These are phyloP conservation scores for Antedon mediterranea DNA, from an alignment of 53 echinoderm and acorn worm genomes.

Conservation along the genomic window DNA sequence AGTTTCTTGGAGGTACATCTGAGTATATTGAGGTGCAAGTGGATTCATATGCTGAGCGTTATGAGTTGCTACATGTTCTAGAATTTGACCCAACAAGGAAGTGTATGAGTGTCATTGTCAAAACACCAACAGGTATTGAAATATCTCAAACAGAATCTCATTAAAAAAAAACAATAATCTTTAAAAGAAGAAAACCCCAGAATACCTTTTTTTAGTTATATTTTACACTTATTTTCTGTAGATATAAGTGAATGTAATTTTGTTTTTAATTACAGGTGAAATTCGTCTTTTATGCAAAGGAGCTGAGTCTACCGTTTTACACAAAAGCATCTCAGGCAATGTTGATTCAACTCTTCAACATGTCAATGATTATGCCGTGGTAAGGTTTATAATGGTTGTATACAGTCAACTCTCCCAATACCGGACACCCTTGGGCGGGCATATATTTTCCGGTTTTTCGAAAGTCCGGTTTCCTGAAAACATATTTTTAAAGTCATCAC, in stretches of 20 bases:
- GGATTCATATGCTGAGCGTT: constrained; percentile 33
- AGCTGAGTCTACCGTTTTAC: constrained; percentile 80
- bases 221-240: no score
- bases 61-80: constrained; percentile 68
- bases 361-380: constrained; percentile 85
- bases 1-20: constrained; percentile 50
- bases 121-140: constrained; percentile 59
- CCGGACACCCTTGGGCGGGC: no score
- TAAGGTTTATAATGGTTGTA: constrained; percentile 12
- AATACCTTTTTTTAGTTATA: no score
- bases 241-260: background rate
- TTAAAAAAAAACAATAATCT: no score
- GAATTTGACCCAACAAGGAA: constrained; percentile 98
- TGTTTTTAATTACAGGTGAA: constrained; percentile 16
- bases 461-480: no score
- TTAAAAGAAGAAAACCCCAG: no score
- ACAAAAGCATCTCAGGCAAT: constrained; percentile 54
- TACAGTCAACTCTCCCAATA: no score
- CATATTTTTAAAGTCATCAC: no score
- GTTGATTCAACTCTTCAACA: constrained; percentile 53
- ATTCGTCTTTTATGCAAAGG: constrained; percentile 68
- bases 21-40: constrained; percentile 65
- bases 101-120: constrained; percentile 89
- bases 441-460: no score
- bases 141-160: background rate